Conservation (phyloP, 2,113 vertebrate species). For the Scophthalmus maximus region DNA sequence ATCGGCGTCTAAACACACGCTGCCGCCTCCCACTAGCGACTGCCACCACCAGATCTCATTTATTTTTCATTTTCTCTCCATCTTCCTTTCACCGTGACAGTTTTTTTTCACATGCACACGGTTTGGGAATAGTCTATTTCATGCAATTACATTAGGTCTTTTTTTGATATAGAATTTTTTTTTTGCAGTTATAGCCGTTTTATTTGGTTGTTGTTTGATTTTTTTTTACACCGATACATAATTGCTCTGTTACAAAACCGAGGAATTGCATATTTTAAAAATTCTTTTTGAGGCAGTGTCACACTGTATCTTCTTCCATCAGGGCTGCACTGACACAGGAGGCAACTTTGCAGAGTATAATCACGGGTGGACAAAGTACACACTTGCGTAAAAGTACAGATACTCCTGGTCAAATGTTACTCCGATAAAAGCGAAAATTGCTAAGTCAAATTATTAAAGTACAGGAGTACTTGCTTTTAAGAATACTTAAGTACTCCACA, state of each 20-base stretch:
- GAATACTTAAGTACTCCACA: no score
- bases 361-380: no score
- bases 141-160: conserved; percentile 8
- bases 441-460: no score
- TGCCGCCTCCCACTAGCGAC: conserved; percentile 23
- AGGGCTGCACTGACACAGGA: background rate
- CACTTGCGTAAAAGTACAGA: no score
- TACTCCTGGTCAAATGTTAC: no score
- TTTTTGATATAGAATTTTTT: background rate
- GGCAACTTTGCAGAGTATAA: background rate
- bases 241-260: no score
- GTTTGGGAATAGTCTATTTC: conserved; percentile 27
- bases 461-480: no score
- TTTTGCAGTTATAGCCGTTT: background rate
- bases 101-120: conserved; percentile 4
- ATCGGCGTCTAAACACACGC: conserved; percentile 42
- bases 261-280: background rate
- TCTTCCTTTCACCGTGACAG: conserved; percentile 7
- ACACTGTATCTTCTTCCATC: background rate
- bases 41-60: conserved; percentile 44
- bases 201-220: background rate
- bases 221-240: background rate
- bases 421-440: no score
- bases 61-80: conserved; percentile 53
- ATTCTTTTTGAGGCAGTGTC: no score